These are phyloP conservation scores for Cichladusa arquata DNA, from an alignment of 2,113 vertebrate species.

Conservation along the genomic window DNA sequence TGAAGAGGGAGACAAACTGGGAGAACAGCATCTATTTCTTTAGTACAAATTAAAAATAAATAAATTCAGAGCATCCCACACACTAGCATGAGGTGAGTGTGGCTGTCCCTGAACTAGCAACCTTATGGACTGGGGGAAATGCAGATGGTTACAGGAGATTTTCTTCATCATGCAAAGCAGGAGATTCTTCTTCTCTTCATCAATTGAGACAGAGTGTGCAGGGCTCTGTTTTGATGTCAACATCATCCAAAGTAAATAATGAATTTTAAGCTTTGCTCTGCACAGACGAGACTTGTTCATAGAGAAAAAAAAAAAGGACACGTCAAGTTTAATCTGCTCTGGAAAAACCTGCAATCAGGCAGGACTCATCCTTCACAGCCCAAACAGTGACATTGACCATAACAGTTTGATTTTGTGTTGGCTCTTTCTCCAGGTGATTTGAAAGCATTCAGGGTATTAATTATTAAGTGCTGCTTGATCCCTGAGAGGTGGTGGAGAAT, in stretches of 20 bases:
- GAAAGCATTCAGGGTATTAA: neutral
- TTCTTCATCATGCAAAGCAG: neutral
- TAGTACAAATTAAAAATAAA: neutral
- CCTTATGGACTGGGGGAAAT: neutral
- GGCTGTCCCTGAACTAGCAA: neutral
- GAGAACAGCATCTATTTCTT: neutral
- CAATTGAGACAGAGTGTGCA: neutral
- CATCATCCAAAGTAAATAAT: neutral
- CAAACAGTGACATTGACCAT: neutral
- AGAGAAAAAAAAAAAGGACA: fast-evolving
- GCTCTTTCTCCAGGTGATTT: neutral
- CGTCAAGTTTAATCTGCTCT: neutral
- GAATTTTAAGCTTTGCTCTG: neutral
- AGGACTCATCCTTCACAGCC: neutral
- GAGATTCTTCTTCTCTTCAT: neutral
- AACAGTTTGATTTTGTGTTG: neutral
- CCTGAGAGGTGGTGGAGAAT: neutral
- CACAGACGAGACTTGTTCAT: neutral
- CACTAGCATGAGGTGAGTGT: neutral
- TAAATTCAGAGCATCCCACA: neutral
- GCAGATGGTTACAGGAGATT: neutral
- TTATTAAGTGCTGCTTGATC: neutral
- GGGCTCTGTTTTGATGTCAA: neutral
- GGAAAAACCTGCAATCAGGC: neutral
- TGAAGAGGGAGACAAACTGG: neutral